phyloP scores from a whole-genome alignment of 2,888 invertebrate genomes.

The Aphodius sticticus region DNA sequence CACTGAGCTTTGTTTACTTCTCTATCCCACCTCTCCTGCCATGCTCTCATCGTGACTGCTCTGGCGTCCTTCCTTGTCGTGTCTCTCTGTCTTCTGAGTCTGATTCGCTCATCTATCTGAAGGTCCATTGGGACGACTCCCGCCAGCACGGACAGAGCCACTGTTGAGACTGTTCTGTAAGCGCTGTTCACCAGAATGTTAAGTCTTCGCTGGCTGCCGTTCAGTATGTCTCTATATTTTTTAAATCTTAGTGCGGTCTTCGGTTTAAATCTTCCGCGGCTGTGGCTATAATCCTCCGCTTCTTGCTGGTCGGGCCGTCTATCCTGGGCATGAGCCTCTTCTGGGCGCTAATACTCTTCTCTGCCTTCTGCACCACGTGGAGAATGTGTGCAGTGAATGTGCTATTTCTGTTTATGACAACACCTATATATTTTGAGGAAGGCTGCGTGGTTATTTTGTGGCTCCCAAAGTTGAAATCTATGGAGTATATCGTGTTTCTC shows the following conservation, averaged over 20 bases:
- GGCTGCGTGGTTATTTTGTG: background rate
- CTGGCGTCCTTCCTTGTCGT: background rate
- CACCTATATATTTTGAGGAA: conserved; percentile 8
- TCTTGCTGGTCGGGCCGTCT: background rate
- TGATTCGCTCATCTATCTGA: background rate
- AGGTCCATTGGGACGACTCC: background rate
- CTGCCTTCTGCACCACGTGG: background rate
- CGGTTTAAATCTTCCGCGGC: background rate
- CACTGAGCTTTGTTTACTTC: conserved; percentile 14
- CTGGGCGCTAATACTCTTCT: background rate
- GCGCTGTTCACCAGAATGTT: background rate
- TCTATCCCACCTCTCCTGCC: conserved; percentile 25
- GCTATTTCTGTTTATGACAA: background rate
- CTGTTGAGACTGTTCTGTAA: background rate
- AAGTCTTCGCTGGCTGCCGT: background rate
- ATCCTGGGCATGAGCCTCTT: background rate
- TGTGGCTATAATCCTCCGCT: background rate
- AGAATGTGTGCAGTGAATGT: background rate
- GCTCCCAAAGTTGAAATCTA: background rate
- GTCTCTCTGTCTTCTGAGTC: background rate
- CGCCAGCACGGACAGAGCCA: background rate
- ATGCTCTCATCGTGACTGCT: background rate
- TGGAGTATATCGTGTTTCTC: background rate
- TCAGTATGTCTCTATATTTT: too few species aligned
- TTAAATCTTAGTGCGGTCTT: background rate